Evolutionary conservation across 2,888 invertebrate species (phyloP).

Genomic region (Calliscelio sp.): DNA sequence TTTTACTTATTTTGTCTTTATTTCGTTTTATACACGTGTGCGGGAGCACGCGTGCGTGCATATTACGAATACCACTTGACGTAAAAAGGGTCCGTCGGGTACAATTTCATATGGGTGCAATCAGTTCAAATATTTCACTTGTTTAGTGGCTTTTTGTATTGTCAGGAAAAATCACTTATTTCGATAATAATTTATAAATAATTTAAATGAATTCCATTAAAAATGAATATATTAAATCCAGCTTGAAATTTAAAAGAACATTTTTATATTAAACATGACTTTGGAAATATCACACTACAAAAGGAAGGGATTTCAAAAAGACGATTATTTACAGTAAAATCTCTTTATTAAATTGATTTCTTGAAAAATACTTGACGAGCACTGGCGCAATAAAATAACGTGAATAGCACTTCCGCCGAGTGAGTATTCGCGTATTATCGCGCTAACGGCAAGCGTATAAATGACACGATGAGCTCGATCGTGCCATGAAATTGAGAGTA

Average conservation of each 20-base stretch:
- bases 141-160: constrained; percentile 18
- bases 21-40: constrained; percentile 58
- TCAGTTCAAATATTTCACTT: constrained; percentile 40
- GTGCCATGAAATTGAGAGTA: constrained; percentile 62
- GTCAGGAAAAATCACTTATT: not conserved
- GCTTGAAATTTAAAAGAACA: not conserved
- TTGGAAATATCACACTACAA: too few relatives aligned
- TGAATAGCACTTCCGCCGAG: constrained; percentile 50
- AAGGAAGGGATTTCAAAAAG: too few relatives aligned
- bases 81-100: constrained; percentile 19
- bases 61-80: constrained; percentile 58
- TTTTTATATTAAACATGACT: too few relatives aligned
- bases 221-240: too few relatives aligned
- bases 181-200: not conserved
- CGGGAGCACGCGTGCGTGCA: constrained; percentile 68
- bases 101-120: constrained; percentile 39
- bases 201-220: too few relatives aligned
- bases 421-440: constrained; percentile 44
- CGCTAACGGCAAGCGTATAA: constrained; percentile 47
- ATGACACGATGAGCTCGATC: constrained; percentile 59
- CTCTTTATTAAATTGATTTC: constrained; percentile 20
- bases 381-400: constrained; percentile 21
- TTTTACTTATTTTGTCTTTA: constrained; percentile 58
- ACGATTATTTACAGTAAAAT: too few relatives aligned
- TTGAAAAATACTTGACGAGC: constrained; percentile 17